Percentiles rank a stretch among this genome's conserved stretches.
Conservation (phyloP, 2,797 vertebrate species). For the Hemibagrus guttatus region DNA sequence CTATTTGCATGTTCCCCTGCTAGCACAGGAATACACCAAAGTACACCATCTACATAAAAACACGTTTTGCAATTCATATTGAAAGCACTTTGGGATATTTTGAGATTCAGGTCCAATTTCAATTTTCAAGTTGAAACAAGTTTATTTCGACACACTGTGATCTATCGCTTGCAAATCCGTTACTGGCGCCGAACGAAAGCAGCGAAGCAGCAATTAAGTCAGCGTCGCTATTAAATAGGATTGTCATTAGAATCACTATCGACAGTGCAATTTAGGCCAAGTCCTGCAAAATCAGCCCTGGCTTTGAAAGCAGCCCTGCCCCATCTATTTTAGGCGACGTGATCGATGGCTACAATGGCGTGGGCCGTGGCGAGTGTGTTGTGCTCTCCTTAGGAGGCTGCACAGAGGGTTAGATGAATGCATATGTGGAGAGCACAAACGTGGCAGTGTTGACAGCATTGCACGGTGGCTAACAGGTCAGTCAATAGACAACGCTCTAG, state of each 20-base stretch:
- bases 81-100: not conserved
- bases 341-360: slow-evolving; percentile 32
- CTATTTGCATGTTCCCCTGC: slow-evolving; percentile 15
- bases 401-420: not conserved
- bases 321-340: slow-evolving; percentile 19
- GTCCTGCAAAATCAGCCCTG: slow-evolving; percentile 4
- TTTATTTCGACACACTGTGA: not conserved
- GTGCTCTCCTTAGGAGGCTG: slow-evolving; percentile 18
- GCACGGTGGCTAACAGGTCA: slow-evolving; percentile 27
- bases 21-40: slow-evolving; percentile 12
- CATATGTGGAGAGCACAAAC: slow-evolving; percentile 17
- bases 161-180: slow-evolving; percentile 8
- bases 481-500: slow-evolving; percentile 34
- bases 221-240: slow-evolving; percentile 16
- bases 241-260: slow-evolving; percentile 33
- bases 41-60: slow-evolving; percentile 20
- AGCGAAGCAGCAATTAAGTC: slow-evolving; percentile 28
- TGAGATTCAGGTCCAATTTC: not conserved
- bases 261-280: slow-evolving; percentile 29
- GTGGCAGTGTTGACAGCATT: slow-evolving; percentile 31
- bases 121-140: not conserved
- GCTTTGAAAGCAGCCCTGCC: not conserved
- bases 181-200: not conserved
- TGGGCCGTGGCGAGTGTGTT: slow-evolving; percentile 8
- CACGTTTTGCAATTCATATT: not conserved